phyloP scores from a whole-genome alignment of 2,113 vertebrate genomes.

The Zeus faber region DNA sequence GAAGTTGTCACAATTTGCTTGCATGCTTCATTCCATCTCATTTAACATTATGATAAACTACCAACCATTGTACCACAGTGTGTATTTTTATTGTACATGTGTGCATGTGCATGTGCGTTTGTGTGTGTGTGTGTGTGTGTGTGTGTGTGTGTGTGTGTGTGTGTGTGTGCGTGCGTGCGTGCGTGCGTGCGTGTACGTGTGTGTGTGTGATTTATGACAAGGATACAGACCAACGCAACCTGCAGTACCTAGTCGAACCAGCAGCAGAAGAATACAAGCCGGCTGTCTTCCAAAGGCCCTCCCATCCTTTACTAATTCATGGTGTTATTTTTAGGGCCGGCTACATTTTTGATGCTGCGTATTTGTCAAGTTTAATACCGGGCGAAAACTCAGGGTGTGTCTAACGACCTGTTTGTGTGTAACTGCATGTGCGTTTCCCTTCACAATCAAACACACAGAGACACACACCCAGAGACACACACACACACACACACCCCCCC shows the following conservation, averaged over 20 bases:
- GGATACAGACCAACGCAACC: slow-evolving; percentile 13
- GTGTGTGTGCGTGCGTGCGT: neutral
- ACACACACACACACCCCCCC: no score
- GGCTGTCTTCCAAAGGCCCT: slow-evolving; percentile 31
- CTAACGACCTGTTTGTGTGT: slow-evolving; percentile 29
- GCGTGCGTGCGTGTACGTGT: neutral
- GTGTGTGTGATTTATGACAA: neutral
- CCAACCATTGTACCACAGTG: no score
- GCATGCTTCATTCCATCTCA: no score
- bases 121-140: neutral
- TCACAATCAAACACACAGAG: no score
- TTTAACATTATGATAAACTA: no score
- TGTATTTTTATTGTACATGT: neutral
- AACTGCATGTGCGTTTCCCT: neutral
- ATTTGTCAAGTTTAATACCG: slow-evolving; percentile 64
- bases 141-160: neutral
- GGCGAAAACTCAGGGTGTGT: slow-evolving; percentile 40
- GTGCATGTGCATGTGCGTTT: no score
- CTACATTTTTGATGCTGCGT: slow-evolving; percentile 64
- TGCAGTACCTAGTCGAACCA: slow-evolving; percentile 18
- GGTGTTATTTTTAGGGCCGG: slow-evolving; percentile 66
- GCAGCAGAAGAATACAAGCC: slow-evolving; percentile 33
- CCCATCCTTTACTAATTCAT: slow-evolving; percentile 60
- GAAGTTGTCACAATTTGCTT: no score
- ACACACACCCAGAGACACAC: no score